Conservation (phyloP, 2,113 vertebrate genomes). For the Phodopus roborovskii region DNA sequence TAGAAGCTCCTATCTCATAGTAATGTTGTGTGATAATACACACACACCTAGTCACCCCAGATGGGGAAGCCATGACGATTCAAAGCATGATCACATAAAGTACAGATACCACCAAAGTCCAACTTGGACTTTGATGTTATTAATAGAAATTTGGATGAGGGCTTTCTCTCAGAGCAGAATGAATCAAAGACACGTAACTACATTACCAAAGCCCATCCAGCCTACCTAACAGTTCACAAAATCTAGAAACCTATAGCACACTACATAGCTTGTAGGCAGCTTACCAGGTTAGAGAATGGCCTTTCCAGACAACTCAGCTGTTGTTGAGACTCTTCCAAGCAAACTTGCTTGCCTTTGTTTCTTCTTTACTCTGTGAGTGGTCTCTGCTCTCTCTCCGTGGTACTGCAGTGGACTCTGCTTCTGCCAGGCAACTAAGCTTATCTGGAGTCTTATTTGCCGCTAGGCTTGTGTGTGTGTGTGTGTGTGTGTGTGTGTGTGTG, state of each 20-base stretch:
- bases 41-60: not conserved
- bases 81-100: no score
- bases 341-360: not conserved
- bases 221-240: not conserved
- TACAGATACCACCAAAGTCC: not conserved
- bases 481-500: not conserved
- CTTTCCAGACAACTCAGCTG: not conserved
- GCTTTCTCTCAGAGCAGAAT: not conserved
- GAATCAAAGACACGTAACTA: not conserved
- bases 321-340: not conserved
- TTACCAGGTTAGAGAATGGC: not conserved
- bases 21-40: not conserved
- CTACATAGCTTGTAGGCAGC: not conserved
- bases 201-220: not conserved
- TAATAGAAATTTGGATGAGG: not conserved
- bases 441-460: not conserved
- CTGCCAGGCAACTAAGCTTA: not conserved
- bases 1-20: not conserved
- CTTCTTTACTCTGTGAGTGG: not conserved
- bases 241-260: not conserved
- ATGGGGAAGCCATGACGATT: not conserved
- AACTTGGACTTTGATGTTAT: not conserved
- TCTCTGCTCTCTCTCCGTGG: no score
- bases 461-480: not conserved
- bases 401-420: not conserved